Base-by-base conservation (phyloP, 2,113 vertebrate genomes). In the Bubo scandiacus region DNA sequence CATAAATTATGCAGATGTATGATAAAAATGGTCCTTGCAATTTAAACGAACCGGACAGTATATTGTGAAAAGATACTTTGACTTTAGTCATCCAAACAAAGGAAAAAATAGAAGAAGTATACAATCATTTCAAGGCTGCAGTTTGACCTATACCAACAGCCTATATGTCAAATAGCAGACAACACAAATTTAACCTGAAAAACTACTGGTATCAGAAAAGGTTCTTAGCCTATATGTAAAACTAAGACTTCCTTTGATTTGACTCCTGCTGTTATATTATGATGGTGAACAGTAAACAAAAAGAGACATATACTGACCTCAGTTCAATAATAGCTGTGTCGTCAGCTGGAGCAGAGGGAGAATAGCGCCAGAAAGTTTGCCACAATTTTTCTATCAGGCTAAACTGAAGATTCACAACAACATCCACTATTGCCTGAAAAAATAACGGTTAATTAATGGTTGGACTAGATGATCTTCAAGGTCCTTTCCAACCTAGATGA, bases 331-430 rank as follows among this genome's bases (percentile, higher is more conserved):
- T 96, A 90, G 98, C 94, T 45, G 97, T 93, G 81, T 97, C 98
- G 2, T 98, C 98, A 75, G 96, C 47, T 97, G 98, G 96, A 96
- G 98, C 94, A 54, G 98, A 97, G 43, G 98, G 98, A 97, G 98
- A 98, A 97, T 98, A 98, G 91, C 98, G 98, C 98, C 98, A 98
- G 97, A 98, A 98, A 71, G 98, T 98, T 97, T 98, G 98, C 98
- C 98, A 98, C 87, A 98, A 81, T 95, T 98, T 98, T 97, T 98
- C 98, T 97, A 98, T 98, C 95, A 98, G 97, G 96, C 98, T 98
- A 97, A 98, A 98, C 55, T 98, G 98, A 97, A 98, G 98, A 96
- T 98, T 98, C 92, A 98, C 98, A 96, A 98, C 98, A 96, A 98
- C 98, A 72, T 98, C 98, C 97, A 98, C 94, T 97, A 98, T 98